phyloP scores from a whole-genome alignment of 1,140 invertebrate species.

The Oncopodura yosiiana region DNA sequence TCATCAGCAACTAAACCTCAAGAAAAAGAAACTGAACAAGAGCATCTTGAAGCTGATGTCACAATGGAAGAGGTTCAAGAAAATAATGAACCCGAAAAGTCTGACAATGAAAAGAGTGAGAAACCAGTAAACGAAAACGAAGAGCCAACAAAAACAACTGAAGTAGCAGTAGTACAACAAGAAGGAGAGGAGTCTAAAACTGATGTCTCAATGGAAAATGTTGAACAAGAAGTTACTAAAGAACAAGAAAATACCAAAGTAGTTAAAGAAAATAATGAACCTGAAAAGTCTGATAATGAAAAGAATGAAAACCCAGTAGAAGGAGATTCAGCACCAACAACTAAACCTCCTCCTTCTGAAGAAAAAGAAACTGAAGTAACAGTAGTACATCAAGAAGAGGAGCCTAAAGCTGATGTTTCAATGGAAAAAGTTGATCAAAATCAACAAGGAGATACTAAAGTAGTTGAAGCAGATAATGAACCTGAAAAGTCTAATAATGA shows the following conservation, averaged over 20 bases:
- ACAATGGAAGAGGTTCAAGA: too few species aligned
- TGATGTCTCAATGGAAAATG: too few species aligned
- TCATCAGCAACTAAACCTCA: slow-evolving; percentile 20
- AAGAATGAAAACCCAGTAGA: too few species aligned
- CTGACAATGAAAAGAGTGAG: too few species aligned
- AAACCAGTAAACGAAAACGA: too few species aligned
- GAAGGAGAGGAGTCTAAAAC: too few species aligned
- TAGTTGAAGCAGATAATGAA: slow-evolving; percentile 34
- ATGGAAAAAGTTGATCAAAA: background rate
- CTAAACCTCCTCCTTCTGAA: slow-evolving; percentile 7
- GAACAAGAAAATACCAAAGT: slow-evolving; percentile 26
- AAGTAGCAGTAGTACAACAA: too few species aligned
- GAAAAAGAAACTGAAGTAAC: too few species aligned
- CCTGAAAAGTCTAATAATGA: slow-evolving; percentile 29
- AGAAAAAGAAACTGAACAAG: too few species aligned
- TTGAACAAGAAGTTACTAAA: background rate
- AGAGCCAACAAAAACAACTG: too few species aligned
- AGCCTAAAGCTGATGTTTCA: slow-evolving; percentile 3
- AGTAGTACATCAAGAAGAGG: background rate
- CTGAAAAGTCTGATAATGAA: slow-evolving; percentile 23
- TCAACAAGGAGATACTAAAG: slow-evolving; percentile 18
- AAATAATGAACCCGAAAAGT: slow-evolving; percentile 25
- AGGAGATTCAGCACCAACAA: too few species aligned
- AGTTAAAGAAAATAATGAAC: slow-evolving; percentile 21
- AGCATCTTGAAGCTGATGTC: too few species aligned